Conservation (phyloP, 2,797 vertebrate genomes). For the Tamandua tetradactyla region DNA sequence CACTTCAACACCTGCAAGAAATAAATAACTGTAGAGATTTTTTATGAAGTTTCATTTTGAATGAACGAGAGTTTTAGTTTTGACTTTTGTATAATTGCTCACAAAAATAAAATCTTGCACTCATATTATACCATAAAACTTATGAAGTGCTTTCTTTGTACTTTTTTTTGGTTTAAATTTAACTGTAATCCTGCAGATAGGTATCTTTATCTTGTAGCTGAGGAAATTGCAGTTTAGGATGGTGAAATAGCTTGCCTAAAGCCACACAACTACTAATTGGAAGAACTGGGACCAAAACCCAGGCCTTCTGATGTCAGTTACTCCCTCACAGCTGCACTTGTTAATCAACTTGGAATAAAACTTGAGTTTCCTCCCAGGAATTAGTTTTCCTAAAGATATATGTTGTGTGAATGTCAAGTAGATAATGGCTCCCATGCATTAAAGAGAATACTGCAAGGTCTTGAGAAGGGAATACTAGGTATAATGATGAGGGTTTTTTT, state of each 20-base stretch:
- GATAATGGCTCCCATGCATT: neutral
- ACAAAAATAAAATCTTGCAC: neutral
- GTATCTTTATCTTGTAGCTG: slow-evolving; percentile 28
- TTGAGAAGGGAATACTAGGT: neutral
- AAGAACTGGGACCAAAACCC: neutral
- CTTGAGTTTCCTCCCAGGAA: neutral
- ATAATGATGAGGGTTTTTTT: neutral
- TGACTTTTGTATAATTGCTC: neutral
- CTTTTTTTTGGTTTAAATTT: slow-evolving; percentile 12
- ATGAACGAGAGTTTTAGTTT: neutral
- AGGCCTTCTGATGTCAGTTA: neutral
- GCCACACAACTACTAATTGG: neutral
- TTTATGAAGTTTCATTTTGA: slow-evolving; percentile 47
- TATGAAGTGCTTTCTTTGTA: slow-evolving; percentile 13
- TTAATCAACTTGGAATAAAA: neutral
- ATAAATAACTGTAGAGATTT: neutral
- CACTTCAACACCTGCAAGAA: neutral
- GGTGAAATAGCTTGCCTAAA: slow-evolving; percentile 33
- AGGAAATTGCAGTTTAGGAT: slow-evolving; percentile 49
- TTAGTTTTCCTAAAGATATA: neutral
- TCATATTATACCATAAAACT: neutral
- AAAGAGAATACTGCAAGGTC: neutral
- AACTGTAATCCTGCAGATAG: slow-evolving; percentile 16
- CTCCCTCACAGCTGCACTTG: slow-evolving; percentile 5
- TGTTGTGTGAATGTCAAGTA: neutral